Evolutionary conservation across 1,140 invertebrate species (phyloP), one percentile per base, ranked within the genome.

Genomic region (Chironomus striatipennis): DNA sequence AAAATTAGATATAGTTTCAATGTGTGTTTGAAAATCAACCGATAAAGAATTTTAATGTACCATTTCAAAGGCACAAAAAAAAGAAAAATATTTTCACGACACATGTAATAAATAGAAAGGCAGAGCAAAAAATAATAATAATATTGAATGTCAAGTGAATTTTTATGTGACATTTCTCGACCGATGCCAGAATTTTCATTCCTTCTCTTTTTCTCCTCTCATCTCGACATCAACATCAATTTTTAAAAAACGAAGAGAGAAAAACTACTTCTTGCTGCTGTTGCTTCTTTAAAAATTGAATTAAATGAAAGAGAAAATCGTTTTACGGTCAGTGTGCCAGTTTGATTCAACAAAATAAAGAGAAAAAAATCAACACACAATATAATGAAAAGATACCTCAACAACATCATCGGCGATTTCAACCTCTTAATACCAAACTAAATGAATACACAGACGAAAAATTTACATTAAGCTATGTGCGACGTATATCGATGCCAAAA

Each of bases 301-400:
- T 57, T 57, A 57, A 57, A 57, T 57, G 47, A 57, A 57, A 57
- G 47, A 57, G 47, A 57, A 57, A 57, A 57, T 57, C n/a, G 12
- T 57, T 57, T 57, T 57, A n/a, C 47, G 47, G 47, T 57, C 47
- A 57, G 47, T 57, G 47, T 57, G 47, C 47, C 47, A 57, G 47
- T 57, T 57, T n/a, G 47, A 57, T n/a, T 34, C 47, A n/a, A 15
- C 47, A n/a, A 57, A 57, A 47, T n/a, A n/a, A n/a, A n/a, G n/a
- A 47, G 43, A 15, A 47, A 47, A 43, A 47, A 47, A 47, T 8
- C 12, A n/a, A 57, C 47, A 57, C 47, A 57, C n/a, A 57, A 57
- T 57, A 34, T 57, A 57, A 57, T 57, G 12, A 57, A 57, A 15
- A 57, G n/a, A 57, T 57, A 57, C 47, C 47, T 57, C 47, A 15